Percentiles rank a stretch among this genome's conserved stretches.
Conservation (phyloP, 2,113 vertebrate genomes). For the Uropsilus gracilis region DNA sequence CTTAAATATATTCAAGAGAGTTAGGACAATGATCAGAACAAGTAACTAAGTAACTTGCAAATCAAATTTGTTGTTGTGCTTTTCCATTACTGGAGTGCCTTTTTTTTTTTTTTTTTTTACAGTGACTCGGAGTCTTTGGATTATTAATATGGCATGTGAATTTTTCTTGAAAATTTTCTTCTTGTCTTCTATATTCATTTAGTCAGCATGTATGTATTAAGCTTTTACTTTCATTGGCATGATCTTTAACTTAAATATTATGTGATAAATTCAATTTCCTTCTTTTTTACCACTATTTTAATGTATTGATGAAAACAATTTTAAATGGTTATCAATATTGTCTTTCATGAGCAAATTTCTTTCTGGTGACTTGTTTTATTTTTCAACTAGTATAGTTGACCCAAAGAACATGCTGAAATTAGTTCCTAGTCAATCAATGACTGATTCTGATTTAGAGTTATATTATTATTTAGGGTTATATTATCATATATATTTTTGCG, state of each 20-base stretch:
- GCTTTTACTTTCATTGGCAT: neutral
- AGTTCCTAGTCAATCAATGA: neutral
- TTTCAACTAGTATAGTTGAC: neutral
- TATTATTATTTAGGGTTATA: neutral
- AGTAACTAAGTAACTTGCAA: neutral
- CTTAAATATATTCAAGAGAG: slow-evolving; percentile 15
- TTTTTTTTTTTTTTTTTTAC: neutral
- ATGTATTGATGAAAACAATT: neutral
- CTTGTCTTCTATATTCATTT: neutral
- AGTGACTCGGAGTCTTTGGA: neutral
- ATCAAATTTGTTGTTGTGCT: slow-evolving; percentile 12
- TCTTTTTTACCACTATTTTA: neutral
- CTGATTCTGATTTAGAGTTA: neutral
- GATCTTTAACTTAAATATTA: neutral
- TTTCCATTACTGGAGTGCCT: neutral
- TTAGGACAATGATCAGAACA: neutral
- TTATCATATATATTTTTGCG: neutral
- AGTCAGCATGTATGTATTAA: neutral
- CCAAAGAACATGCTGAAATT: neutral
- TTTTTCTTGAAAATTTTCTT: neutral
- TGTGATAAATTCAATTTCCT: neutral
- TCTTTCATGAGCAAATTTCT: neutral
- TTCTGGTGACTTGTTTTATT: neutral
- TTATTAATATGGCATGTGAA: neutral
- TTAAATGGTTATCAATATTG: neutral